phyloP scores from a whole-genome alignment of 2,888 invertebrate species.

The Aproaerema taeniolella region DNA sequence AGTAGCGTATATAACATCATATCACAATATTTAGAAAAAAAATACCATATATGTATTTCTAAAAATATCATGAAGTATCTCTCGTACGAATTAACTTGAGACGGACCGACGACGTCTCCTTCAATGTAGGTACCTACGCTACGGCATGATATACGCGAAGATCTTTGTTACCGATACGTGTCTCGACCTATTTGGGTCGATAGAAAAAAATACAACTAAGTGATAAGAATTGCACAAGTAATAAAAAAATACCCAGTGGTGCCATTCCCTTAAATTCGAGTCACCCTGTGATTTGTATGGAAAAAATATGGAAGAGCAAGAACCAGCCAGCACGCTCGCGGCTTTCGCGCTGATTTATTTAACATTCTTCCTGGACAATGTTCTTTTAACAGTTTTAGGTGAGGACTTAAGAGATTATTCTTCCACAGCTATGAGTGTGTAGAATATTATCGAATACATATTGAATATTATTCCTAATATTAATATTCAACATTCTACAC shows the following conservation, averaged over 20 bases:
- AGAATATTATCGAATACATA: not conserved
- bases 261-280: not conserved
- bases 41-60: too few relatives aligned
- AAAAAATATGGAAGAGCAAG: slow-evolving; percentile 21
- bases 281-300: not conserved
- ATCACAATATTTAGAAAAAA: too few relatives aligned
- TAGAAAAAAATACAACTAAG: too few relatives aligned
- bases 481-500: not conserved
- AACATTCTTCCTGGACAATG: slow-evolving; percentile 89
- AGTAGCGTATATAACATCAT: too few relatives aligned
- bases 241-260: not conserved
- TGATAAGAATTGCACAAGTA: too few relatives aligned
- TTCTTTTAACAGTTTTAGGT: slow-evolving; percentile 93
- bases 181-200: too few relatives aligned
- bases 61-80: too few relatives aligned
- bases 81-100: too few relatives aligned
- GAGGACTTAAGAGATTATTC: slow-evolving; percentile 46
- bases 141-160: too few relatives aligned
- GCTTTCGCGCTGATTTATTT: slow-evolving; percentile 78
- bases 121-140: too few relatives aligned
- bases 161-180: too few relatives aligned
- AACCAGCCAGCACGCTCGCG: slow-evolving; percentile 25
- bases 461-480: not conserved
- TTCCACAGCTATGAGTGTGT: not conserved
- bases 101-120: too few relatives aligned